Evolutionary conservation across 1,140 invertebrate genomes (phyloP), one percentile per base, ranked within the genome.

Genomic region (Artemia franciscana): DNA sequence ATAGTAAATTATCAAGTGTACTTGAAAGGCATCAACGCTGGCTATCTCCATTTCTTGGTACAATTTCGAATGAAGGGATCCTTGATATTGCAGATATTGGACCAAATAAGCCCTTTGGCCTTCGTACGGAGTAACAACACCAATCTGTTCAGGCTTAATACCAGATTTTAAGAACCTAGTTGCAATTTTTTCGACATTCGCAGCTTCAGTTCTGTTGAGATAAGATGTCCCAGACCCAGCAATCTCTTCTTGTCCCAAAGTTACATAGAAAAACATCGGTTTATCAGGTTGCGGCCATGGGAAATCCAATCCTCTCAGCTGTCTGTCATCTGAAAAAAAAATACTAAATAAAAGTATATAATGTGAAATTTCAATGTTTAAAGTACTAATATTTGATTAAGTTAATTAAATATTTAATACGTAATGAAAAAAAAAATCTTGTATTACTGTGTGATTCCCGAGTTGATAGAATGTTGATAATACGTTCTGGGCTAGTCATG

Each of bases 1-100:
- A n/a, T n/a, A n/a, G n/a, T n/a, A n/a, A n/a, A n/a, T n/a, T n/a
- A n/a, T n/a, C n/a, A n/a, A n/a, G n/a, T n/a, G n/a, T n/a, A n/a
- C 86, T 71, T 91, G 88, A 71, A 99, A 99, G 2, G 96, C 95
- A 74, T 99, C 96, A 7, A 99, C 96, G 75, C 93, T 98, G 0
- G 95, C 95, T 0, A 99, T 93, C 75, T 99, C 96, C 58, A 98
- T 96, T 72, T 98, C 94, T 73, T 97, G 89, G 73, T 99, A 99
- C 0, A 98, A 74, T 72, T 97, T 96, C 5, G 90, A 84, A 70
- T 98, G 92, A 5, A 99, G 75, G 3, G 91, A 88, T 4, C 95
- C 96, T 73, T 96, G 94, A 70, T 96, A 95, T 71, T 98, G 94
- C 93, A 98, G 98, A 68, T 97, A 94, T 69, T 98, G 93, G 0